Evolutionary conservation across 2,113 vertebrate genomes (phyloP).

Genomic region (Apaloderma vittatum): DNA sequence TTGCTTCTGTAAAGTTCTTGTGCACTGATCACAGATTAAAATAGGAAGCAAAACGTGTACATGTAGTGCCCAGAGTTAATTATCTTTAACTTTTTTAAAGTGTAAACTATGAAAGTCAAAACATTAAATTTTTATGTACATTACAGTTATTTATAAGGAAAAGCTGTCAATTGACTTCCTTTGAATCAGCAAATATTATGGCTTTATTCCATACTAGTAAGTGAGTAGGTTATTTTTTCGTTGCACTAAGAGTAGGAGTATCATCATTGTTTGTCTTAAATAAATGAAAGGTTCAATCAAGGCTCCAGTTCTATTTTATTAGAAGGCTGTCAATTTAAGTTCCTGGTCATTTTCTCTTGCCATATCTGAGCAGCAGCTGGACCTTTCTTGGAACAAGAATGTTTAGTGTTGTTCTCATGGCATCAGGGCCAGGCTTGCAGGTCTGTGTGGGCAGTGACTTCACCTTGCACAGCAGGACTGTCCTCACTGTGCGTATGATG

Average conservation of each 20-base stretch:
- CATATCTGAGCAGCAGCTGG: not conserved
- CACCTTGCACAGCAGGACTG: not conserved
- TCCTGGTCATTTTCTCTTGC: not conserved
- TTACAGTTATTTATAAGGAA: not conserved
- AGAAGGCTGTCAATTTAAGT: not conserved
- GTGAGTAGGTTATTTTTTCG: not conserved
- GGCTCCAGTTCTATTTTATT: not conserved
- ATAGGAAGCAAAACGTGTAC: not conserved
- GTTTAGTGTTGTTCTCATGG: not conserved
- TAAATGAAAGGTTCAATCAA: not conserved
- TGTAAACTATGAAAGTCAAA: not conserved
- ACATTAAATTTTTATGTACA: not conserved
- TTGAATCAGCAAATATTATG: not conserved
- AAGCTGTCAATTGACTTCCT: not conserved
- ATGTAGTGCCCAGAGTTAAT: not conserved
- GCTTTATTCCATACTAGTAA: not conserved
- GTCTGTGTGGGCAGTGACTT: not conserved
- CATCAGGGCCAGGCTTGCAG: not conserved
- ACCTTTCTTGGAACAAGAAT: not conserved
- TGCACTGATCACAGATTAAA: not conserved
- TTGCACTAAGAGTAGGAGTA: not conserved
- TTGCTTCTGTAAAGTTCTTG: not conserved
- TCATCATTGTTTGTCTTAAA: rapidly evolving
- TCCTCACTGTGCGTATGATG: not conserved
- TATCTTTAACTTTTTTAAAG: not conserved